These are phyloP conservation scores for Cheilosia grossa DNA, from an alignment of 2,888 invertebrate genomes.

Conservation along the genomic window DNA sequence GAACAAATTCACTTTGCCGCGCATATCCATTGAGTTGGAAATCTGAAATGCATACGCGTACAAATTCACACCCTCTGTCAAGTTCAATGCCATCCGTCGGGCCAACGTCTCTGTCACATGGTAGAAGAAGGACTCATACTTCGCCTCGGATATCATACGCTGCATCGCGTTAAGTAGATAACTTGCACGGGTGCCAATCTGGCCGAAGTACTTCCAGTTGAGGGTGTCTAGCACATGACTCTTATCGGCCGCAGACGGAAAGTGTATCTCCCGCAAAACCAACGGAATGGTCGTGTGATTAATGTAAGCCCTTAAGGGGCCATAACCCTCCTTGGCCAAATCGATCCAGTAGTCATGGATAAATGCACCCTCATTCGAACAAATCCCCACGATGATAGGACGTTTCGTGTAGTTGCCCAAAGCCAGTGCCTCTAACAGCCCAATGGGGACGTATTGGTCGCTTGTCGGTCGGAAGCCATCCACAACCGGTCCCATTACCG, in stretches of 20 bases:
- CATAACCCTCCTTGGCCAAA: conserved; percentile 85
- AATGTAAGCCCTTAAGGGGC: conserved; percentile 85
- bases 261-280: conserved; percentile 83
- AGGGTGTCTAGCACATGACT: conserved; percentile 79
- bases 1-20: conserved; percentile 82
- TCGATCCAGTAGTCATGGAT: conserved; percentile 86
- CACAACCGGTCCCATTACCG: conserved; percentile 86
- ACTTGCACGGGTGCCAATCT: conserved; percentile 76
- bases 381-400: conserved; percentile 88
- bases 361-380: conserved; percentile 87
- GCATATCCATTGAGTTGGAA: conserved; percentile 82
- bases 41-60: conserved; percentile 82
- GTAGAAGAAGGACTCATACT: conserved; percentile 81
- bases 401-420: conserved; percentile 85
- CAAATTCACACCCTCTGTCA: conserved; percentile 56
- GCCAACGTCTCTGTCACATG: conserved; percentile 79
- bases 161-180: conserved; percentile 81
- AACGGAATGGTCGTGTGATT: conserved; percentile 86
- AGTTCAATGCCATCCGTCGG: conserved; percentile 45
- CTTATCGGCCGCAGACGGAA: conserved; percentile 77
- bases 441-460: conserved; percentile 82
- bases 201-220: conserved; percentile 81
- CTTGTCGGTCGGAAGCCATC: conserved; percentile 81
- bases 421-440: conserved; percentile 83
- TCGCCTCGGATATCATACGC: conserved; percentile 81